Evolutionary conservation across 2,888 invertebrate species (phyloP).

Genomic region (Tuta absoluta): DNA sequence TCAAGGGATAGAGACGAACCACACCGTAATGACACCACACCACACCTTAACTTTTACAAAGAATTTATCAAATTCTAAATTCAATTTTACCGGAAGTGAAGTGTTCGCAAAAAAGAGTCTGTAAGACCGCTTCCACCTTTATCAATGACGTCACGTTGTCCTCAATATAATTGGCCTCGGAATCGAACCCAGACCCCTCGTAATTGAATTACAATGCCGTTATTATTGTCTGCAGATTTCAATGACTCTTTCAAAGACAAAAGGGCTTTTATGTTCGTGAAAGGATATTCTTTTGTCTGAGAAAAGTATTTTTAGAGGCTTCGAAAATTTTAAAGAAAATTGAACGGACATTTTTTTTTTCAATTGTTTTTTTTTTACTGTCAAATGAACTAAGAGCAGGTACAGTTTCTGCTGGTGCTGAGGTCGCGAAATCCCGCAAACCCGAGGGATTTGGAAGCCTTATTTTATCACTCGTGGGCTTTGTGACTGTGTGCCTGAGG

Average conservation of each 20-base stretch:
- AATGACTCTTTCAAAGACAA: conserved; percentile 34
- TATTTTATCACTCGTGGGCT: too few species aligned
- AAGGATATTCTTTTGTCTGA: neutral
- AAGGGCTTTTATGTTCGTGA: neutral
- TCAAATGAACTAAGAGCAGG: too few species aligned
- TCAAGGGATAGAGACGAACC: too few species aligned
- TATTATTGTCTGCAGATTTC: conserved; percentile 36
- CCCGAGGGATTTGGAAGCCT: too few species aligned
- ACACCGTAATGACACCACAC: too few species aligned
- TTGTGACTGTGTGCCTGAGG: too few species aligned
- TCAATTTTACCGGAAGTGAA: neutral
- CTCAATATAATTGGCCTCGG: conserved; percentile 35
- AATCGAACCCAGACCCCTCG: conserved; percentile 34
- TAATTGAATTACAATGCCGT: conserved; percentile 42
- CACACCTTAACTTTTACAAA: too few species aligned
- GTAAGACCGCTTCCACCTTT: neutral
- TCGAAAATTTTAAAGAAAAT: neutral
- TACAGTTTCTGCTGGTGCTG: too few species aligned
- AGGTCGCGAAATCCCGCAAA: too few species aligned
- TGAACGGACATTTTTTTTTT: too few species aligned
- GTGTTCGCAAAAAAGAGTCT: conserved; percentile 6
- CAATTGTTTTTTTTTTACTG: too few species aligned
- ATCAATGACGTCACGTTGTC: conserved; percentile 28
- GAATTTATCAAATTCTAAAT: neutral
- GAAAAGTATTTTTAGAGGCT: neutral